Conservation (phyloP, 1,140 invertebrate genomes). For the Papilio polyxenes region DNA sequence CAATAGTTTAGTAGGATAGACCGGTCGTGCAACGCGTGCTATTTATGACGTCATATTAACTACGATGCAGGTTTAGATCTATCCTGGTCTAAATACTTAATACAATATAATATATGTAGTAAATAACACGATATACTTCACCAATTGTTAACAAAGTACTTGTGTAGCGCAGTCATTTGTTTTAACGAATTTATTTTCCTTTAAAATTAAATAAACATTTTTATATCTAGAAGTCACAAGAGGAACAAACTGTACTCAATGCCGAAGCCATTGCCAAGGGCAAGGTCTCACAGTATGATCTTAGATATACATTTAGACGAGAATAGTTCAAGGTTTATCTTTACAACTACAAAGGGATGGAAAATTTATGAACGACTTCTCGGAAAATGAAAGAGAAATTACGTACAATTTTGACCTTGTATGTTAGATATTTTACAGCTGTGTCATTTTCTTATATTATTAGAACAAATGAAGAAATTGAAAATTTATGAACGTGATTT, state of each 20-base stretch:
- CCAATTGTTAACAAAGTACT: no score
- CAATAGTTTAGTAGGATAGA: no score
- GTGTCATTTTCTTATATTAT: constrained; percentile 31
- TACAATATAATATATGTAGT: no score
- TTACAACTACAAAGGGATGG: constrained; percentile 59
- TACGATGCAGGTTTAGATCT: no score
- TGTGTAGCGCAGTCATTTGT: no score
- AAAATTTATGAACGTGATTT: background rate
- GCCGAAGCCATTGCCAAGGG: constrained; percentile 51
- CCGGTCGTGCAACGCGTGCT: no score
- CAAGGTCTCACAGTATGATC: constrained; percentile 50
- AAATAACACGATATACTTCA: no score
- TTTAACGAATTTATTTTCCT: no score
- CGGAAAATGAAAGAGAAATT: constrained; percentile 52
- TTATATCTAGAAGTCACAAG: constrained; percentile 29
- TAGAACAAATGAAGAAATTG: background rate
- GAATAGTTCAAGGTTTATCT: constrained; percentile 66
- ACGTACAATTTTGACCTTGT: constrained; percentile 36
- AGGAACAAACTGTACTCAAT: constrained; percentile 45
- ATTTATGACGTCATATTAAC: no score
- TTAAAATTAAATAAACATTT: background rate
- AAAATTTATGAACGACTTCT: constrained; percentile 56
- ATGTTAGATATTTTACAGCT: constrained; percentile 19
- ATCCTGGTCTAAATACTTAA: no score
- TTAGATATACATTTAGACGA: constrained; percentile 49